A percentile compares a stretch with the other conserved stretches of the same genome.
phyloP scores from a whole-genome alignment of 2,888 invertebrate genomes.

The Nomada ruficornis region DNA sequence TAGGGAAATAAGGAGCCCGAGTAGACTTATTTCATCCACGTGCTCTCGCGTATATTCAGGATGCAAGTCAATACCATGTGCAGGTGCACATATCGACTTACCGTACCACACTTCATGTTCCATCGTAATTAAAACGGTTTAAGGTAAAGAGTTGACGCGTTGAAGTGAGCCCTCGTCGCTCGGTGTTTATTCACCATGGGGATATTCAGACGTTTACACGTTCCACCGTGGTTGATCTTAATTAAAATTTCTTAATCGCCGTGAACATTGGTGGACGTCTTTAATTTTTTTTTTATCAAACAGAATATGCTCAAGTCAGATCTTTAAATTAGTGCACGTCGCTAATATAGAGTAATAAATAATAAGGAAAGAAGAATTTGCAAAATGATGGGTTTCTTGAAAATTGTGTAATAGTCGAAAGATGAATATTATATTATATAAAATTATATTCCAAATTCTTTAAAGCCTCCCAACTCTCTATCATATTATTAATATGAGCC shows the following conservation, averaged over 20 bases:
- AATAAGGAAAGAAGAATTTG: not conserved
- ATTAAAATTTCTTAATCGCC: conserved; percentile 40
- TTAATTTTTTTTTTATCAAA: not conserved
- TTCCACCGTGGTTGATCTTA: conserved; percentile 9
- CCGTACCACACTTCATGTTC: not conserved
- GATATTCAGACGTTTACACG: conserved; percentile 9
- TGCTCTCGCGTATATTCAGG: not conserved
- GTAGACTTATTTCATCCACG: not conserved
- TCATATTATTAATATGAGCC: too few relatives aligned
- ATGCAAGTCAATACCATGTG: conserved; percentile 25
- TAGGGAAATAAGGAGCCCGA: not conserved
- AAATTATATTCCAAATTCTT: too few relatives aligned
- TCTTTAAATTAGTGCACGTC: not conserved
- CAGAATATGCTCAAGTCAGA: not conserved
- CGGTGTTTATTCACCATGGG: conserved; percentile 6
- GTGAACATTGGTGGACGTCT: not conserved
- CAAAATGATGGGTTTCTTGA: not conserved
- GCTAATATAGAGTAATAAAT: not conserved
- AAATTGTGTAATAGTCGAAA: not conserved
- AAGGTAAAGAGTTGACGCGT: conserved; percentile 29
- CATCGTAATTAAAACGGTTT: conserved; percentile 52
- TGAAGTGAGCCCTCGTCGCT: not conserved
- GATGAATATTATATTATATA: too few relatives aligned
- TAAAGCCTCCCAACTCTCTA: too few relatives aligned
- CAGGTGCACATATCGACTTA: conserved; percentile 15